A percentile compares a stretch with the other conserved stretches of the same genome.
Conservation (phyloP, 2,888 invertebrate species). For the Electrophaes corylata region DNA sequence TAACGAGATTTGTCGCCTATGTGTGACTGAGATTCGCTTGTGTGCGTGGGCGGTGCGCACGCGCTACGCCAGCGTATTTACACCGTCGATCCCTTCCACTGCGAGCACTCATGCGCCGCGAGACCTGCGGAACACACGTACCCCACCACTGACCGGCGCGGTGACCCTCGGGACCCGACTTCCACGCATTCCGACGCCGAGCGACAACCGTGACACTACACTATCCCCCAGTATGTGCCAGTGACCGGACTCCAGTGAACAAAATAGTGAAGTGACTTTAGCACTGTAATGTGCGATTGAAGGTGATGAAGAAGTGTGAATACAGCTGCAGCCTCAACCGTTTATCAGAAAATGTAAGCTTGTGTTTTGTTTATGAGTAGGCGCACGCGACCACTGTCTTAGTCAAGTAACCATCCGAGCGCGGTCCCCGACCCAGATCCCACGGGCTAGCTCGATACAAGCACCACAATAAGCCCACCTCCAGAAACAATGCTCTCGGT, state of each 20-base stretch:
- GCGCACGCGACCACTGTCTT: slow-evolving; percentile 49
- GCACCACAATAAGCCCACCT: slow-evolving; percentile 66
- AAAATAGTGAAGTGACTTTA: slow-evolving; percentile 73
- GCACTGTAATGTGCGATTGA: slow-evolving; percentile 77
- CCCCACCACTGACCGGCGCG: slow-evolving; percentile 66
- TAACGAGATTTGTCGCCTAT: slow-evolving; percentile 38
- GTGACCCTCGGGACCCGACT: slow-evolving; percentile 61
- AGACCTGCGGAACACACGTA: slow-evolving; percentile 78
- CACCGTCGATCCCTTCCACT: slow-evolving; percentile 81
- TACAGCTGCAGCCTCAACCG: slow-evolving; percentile 79
- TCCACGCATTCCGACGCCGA: slow-evolving; percentile 53
- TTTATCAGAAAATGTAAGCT: slow-evolving; percentile 77
- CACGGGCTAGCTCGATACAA: slow-evolving; percentile 64
- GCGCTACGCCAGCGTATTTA: slow-evolving; percentile 79
- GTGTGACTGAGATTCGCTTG: slow-evolving; percentile 52
- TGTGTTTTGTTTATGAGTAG: slow-evolving; percentile 60
- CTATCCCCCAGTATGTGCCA: slow-evolving; percentile 72
- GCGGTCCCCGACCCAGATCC: slow-evolving; percentile 78
- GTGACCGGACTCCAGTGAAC: slow-evolving; percentile 70
- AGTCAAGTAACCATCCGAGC: slow-evolving; percentile 44
- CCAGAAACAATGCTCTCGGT: slow-evolving; percentile 70
- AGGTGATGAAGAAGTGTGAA: slow-evolving; percentile 62
- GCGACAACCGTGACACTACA: slow-evolving; percentile 58
- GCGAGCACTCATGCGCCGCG: slow-evolving; percentile 80
- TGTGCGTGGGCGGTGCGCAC: slow-evolving; percentile 73